A percentile compares a stretch with the other conserved stretches of the same genome.
Conservation (phyloP, 1,140 invertebrate species). For the Tetragnatha versicolor region DNA sequence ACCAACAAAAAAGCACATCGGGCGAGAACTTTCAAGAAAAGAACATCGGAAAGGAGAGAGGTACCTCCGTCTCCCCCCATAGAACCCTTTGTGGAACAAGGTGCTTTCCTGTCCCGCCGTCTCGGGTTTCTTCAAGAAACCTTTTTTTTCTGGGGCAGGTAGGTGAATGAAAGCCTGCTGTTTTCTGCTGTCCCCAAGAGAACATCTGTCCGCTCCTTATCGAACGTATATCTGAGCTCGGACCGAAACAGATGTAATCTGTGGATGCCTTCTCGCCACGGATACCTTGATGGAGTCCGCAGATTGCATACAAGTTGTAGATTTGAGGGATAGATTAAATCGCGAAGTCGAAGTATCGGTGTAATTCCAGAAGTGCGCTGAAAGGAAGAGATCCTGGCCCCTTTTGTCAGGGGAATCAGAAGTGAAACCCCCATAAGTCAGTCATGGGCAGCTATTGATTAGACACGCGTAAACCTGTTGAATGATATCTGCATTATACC, state of each 20-base stretch:
- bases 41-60: not conserved
- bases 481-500: no score
- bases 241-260: constrained; percentile 14
- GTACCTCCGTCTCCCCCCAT: not conserved
- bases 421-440: no score
- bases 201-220: constrained; percentile 47
- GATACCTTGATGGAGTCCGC: constrained; percentile 18
- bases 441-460: no score
- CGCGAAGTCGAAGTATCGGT: not conserved
- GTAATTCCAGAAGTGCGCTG: constrained; percentile 34
- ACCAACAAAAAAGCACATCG: constrained; percentile 45
- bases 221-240: constrained; percentile 2
- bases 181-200: not conserved
- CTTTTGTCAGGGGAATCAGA: not conserved
- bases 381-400: not conserved
- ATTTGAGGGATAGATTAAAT: not conserved
- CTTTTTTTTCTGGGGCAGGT: not conserved
- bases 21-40: constrained; percentile 6
- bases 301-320: no score
- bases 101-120: constrained; percentile 29
- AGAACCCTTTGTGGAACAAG: constrained; percentile 43
- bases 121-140: constrained; percentile 28
- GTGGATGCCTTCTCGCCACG: not conserved
- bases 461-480: no score
- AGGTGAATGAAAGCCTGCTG: constrained; percentile 26